phyloP scores from a whole-genome alignment of 2,113 vertebrate genomes.

The Melanotaenia duboulayi region DNA sequence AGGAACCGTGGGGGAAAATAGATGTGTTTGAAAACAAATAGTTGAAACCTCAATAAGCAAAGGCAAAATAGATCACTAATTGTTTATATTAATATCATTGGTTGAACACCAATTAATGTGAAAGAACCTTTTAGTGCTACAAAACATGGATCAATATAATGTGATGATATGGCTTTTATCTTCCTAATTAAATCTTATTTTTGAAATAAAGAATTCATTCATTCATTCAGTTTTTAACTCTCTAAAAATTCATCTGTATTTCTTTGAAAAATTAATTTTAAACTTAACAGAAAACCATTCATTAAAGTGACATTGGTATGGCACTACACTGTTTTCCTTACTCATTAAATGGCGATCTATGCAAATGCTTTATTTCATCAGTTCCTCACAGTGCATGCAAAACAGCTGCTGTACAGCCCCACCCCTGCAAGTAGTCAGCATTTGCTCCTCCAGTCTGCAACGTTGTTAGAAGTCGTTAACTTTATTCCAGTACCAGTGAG shows the following conservation, averaged over 20 bases:
- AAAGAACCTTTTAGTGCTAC: not conserved
- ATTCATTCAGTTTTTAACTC: too few species aligned
- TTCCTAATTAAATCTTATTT: not conserved
- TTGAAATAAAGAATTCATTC: too few species aligned
- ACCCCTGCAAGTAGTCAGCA: not conserved
- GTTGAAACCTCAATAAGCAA: conserved; percentile 13
- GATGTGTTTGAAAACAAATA: conserved; percentile 2
- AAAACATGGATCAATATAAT: not conserved
- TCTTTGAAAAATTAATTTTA: too few species aligned
- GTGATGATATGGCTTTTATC: not conserved
- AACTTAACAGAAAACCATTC: too few species aligned
- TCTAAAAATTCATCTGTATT: too few species aligned
- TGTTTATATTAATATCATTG: not conserved
- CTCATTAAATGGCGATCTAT: too few species aligned
- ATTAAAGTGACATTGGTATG: too few species aligned
- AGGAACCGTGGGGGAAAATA: conserved; percentile 5
- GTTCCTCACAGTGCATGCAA: not conserved
- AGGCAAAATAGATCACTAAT: not conserved
- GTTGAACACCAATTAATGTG: not conserved
- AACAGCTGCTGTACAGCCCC: not conserved
- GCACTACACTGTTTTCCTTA: too few species aligned
- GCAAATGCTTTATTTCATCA: not conserved
- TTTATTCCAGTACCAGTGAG: too few species aligned
- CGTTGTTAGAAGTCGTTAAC: too few species aligned
- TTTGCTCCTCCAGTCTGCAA: too few species aligned